Percentiles rank a stretch among this genome's conserved stretches.
These are phyloP conservation scores for Zaprionus taronus DNA, from an alignment of 1,140 invertebrate species.

Conservation along the genomic window DNA sequence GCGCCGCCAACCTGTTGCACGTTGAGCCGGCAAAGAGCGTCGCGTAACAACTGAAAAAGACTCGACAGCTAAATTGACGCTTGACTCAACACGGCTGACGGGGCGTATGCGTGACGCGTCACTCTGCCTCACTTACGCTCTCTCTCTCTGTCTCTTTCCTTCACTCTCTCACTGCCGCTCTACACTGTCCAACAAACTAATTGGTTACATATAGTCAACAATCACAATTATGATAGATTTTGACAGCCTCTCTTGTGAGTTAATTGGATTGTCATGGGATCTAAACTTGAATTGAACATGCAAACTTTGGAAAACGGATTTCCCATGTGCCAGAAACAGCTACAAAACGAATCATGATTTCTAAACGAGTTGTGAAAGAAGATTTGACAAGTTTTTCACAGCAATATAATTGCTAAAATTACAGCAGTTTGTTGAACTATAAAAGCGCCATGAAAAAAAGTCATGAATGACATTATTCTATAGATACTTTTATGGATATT, in stretches of 20 bases:
- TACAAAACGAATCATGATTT: slow-evolving; percentile 3
- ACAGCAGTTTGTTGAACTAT: neutral
- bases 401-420: neutral
- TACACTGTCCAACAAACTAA: slow-evolving; percentile 51
- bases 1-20: slow-evolving; percentile 53
- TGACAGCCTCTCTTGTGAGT: neutral
- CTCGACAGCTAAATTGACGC: slow-evolving; percentile 8
- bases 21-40: slow-evolving; percentile 43
- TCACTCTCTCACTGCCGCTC: neutral
- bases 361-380: neutral
- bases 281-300: slow-evolving; percentile 6
- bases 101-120: slow-evolving; percentile 66
- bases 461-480: neutral
- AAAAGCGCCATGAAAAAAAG: neutral
- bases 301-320: slow-evolving; percentile 1
- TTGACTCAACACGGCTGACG: slow-evolving; percentile 22
- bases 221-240: slow-evolving; percentile 5
- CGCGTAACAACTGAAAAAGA: slow-evolving; percentile 57
- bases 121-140: too few species aligned
- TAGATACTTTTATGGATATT: neutral
- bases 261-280: slow-evolving; percentile 4
- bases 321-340: slow-evolving; percentile 40
- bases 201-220: slow-evolving; percentile 8
- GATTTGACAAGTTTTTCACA: slow-evolving; percentile 5
- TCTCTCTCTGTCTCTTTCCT: neutral